Evolutionary conservation across 1,140 invertebrate species (phyloP).

Genomic region (Bacillus rossius): DNA sequence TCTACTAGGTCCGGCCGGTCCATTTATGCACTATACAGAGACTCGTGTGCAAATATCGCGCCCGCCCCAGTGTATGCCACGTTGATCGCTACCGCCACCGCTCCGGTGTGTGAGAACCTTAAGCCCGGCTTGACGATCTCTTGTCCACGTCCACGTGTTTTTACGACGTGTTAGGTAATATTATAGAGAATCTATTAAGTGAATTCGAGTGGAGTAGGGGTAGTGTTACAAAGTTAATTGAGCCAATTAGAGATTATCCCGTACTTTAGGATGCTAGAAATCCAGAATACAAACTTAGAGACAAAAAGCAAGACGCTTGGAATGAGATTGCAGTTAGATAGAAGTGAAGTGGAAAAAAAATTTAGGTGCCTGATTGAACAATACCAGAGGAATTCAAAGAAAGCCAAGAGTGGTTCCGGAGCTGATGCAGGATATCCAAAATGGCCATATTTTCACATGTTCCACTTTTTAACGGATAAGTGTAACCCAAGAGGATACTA

Average conservation of each 20-base stretch:
- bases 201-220: conserved; percentile 4
- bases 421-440: neutral
- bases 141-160: neutral
- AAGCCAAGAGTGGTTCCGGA: neutral
- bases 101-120: neutral
- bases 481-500: conserved; percentile 8
- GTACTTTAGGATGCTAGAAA: conserved; percentile 12
- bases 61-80: neutral
- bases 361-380: neutral
- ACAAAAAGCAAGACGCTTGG: conserved; percentile 11
- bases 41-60: neutral
- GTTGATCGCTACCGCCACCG: neutral
- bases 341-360: conserved; percentile 13
- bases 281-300: conserved; percentile 10
- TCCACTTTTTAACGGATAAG: conserved; percentile 6
- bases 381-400: neutral
- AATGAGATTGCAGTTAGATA: conserved; percentile 6
- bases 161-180: conserved; percentile 2
- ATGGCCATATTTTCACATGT: conserved; percentile 11
- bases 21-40: no score
- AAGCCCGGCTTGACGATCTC: no score
- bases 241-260: conserved; percentile 7
- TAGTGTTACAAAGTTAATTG: conserved; percentile 13
- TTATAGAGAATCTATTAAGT: conserved; percentile 15
- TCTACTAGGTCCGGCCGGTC: no score